Base-by-base conservation (phyloP, 2,797 vertebrate genomes). In the Etheostoma perlongum region DNA sequence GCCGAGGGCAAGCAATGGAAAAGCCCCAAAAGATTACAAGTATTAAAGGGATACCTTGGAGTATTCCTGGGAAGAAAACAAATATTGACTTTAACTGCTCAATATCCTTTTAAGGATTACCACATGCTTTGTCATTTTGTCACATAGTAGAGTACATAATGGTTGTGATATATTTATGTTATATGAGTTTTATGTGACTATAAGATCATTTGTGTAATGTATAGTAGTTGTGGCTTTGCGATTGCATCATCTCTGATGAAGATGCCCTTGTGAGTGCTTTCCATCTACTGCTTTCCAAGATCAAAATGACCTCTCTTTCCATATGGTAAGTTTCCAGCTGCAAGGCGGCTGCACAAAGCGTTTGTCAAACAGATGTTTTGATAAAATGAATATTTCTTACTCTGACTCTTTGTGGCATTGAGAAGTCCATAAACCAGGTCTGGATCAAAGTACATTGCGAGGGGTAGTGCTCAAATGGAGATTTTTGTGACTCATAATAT, bases 341-440 rank as follows among this genome's bases (percentile, higher is more conserved):
- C 64, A 74, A 61, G 73, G 69, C 78, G 74, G 72, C 78, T 60
- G 53, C 79, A 67, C 30, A 33, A 13, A 61, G 65, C 60, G 59
- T 83, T 91, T 88, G 89, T 77, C 76, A 73, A 88, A 87, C 89
- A 93, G 86, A 92, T 94, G 93, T 91, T 89, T 76, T 53, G 46
- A 78, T 82, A 70, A 74, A 80, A 74, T 70, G 4, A 52, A 61
- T 52, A 85, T 76, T 64, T 88, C 49, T 82, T 55, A 57, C 44
- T 67, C 40, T 65, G 66, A 47, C 21, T 74, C 46, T 53, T 49
- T 58, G 51, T 72, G 65, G 62, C 83, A 88, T 48, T 64, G 36
- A 75, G 23, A 53, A 85, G 74, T 81, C 72, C 25, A 74, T 86
- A 85, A 91, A 91, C 30, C 71, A 55, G 53, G 73, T 19, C 9